Conservation (phyloP, 2,797 vertebrate species). For the Sarcoramphus papa region DNA sequence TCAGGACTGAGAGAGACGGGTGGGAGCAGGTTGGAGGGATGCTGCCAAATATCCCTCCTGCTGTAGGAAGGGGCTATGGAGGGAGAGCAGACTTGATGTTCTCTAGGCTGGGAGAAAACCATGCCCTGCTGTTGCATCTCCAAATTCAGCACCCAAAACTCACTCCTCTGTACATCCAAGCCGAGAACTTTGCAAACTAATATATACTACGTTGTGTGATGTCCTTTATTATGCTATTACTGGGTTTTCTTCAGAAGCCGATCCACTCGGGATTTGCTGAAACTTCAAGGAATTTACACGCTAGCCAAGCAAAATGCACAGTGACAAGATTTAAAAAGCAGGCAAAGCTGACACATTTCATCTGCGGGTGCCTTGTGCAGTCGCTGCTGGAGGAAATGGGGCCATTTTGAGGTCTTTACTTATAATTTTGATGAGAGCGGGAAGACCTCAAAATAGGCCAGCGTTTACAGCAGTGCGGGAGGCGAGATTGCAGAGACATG, state of each 20-base stretch:
- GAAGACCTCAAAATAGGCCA: not conserved
- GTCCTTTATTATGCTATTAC: not conserved
- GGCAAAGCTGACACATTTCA: not conserved
- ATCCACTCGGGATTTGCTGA: not conserved
- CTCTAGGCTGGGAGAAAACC: not conserved
- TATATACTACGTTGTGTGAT: not conserved
- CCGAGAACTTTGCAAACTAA: not conserved
- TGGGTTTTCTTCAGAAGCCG: not conserved
- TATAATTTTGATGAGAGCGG: not conserved
- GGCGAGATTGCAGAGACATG: not conserved
- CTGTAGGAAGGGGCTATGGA: not conserved
- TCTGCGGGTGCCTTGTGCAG: not conserved
- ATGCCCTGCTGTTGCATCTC: not conserved
- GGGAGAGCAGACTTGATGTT: not conserved
- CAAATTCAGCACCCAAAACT: not conserved
- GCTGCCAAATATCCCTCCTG: not conserved
- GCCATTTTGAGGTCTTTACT: not conserved
- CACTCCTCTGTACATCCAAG: not conserved
- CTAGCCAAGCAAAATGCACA: not conserved
- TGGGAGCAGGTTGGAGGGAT: not conserved
- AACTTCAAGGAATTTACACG: slow-evolving; percentile 6
- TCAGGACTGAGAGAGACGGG: too few species aligned
- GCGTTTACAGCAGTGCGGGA: not conserved
- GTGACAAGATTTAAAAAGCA: not conserved
- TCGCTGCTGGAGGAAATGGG: not conserved